phyloP scores from a whole-genome alignment of 1,140 invertebrate species.

The Psilanteris sp. region DNA sequence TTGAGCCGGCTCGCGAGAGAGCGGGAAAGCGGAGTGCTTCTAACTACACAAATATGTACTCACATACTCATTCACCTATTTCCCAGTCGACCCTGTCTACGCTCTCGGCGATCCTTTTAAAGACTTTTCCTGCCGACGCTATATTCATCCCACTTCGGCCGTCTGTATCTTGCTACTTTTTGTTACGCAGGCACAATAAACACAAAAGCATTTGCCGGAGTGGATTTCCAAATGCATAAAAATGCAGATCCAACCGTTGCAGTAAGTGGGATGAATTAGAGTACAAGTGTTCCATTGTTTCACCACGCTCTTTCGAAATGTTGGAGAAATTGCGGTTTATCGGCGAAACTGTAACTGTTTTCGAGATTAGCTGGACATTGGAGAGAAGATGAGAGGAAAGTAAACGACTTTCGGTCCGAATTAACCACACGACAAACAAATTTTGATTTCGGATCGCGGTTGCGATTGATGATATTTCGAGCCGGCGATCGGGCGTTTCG shows the following conservation, averaged over 20 bases:
- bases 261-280: conserved; percentile 54
- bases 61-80: conserved; percentile 79
- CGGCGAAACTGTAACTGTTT: conserved; percentile 10
- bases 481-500: no score
- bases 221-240: conserved; percentile 50
- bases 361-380: background rate
- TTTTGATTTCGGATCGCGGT: conserved; percentile 22
- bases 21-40: conserved; percentile 74
- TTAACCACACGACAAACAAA: conserved; percentile 1
- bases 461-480: no score
- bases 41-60: conserved; percentile 80
- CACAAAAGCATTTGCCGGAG: conserved; percentile 45
- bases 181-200: conserved; percentile 46
- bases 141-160: conserved; percentile 48
- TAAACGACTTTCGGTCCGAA: conserved; percentile 8
- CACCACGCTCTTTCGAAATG: background rate
- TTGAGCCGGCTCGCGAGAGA: conserved; percentile 62
- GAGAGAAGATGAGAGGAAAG: background rate
- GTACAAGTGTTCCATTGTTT: conserved; percentile 43
- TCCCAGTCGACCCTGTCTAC: conserved; percentile 69
- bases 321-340: conserved; percentile 11
- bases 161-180: conserved; percentile 54
- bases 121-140: conserved; percentile 72
- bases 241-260: conserved; percentile 13
- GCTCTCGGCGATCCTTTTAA: conserved; percentile 75